Evolutionary conservation across 2,888 invertebrate species (phyloP).

Genomic region (Tricholauxania praeusta): DNA sequence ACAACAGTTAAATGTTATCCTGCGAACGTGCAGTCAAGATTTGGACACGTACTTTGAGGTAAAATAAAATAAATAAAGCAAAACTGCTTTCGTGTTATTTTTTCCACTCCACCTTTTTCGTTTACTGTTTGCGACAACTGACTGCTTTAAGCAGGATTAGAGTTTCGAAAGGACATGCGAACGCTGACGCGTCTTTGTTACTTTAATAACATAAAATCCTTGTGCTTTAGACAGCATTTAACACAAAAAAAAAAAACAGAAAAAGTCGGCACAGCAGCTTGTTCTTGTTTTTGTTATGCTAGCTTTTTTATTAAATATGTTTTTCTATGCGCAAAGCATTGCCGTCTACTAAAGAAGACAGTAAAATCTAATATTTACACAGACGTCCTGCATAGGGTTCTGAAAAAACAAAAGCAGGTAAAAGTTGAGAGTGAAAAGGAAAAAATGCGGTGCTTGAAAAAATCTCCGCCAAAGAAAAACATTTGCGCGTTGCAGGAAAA

Average conservation of each 20-base stretch:
- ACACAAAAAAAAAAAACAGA: too few species aligned
- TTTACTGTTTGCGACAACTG: neutral
- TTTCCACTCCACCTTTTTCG: neutral
- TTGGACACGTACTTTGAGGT: too few species aligned
- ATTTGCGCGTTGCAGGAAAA: constrained; percentile 1
- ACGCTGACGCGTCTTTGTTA: neutral
- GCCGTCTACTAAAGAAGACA: neutral
- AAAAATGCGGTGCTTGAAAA: neutral
- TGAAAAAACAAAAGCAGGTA: neutral
- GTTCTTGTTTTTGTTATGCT: neutral
- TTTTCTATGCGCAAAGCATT: constrained; percentile 5
- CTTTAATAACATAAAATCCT: constrained; percentile 14
- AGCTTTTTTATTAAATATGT: constrained; percentile 15
- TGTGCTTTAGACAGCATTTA: constrained; percentile 1
- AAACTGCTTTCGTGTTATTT: neutral
- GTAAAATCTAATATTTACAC: constrained; percentile 24
- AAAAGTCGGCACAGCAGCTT: neutral
- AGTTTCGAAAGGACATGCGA: constrained; percentile 20
- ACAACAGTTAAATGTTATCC: too few species aligned
- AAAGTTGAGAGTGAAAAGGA: neutral
- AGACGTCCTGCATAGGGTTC: neutral
- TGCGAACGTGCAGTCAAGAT: too few species aligned
- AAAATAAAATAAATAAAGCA: too few species aligned
- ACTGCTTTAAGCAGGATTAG: constrained; percentile 6
- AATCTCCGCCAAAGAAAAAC: constrained; percentile 3